Evolutionary conservation across 1,140 invertebrate genomes (phyloP), one percentile per base, ranked within the genome.

Genomic region (Drosophila bocki): DNA sequence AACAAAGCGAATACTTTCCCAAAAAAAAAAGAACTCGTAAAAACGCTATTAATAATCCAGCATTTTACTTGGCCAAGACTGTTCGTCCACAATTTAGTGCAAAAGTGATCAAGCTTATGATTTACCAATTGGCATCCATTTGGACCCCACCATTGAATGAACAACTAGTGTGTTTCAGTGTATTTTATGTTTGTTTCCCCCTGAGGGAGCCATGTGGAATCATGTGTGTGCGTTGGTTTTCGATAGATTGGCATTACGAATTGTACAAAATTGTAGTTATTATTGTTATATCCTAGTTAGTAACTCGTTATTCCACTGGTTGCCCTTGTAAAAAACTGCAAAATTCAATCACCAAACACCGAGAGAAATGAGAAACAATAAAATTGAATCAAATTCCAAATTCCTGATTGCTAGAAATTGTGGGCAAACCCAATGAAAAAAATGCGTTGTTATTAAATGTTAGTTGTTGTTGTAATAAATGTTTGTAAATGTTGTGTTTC

Each of bases 381-480:
- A 22, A 58, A 42, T 9, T 17, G 17, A 48, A 42, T 13, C 0
- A 69, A 75, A 68, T 65, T 42, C 29, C 47, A 78, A 82, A 81
- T 76, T 80, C n/a, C 37, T 75, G 39, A 44, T 51, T 57, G 45
- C 61, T 57, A 48, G n/a, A 48, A 50, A 76, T 65, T 76, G 72
- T 65, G 53, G 54, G 53, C 50, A 65, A 45, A 65, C 74, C 33
- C 39, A 67, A 77, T 42, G 42, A 68, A 32, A 29, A 56, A 75
- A 76, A 57, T 75, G 59, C 53, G 39, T 74, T 81, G 72, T 81
- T 81, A 71, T 57, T 79, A 56, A 83, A 71, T 90, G 85, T 90
- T 90, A 79, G 86, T 90, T 90, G 85, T 90, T 90, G 85, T 90
- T 90, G 85, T 90, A 75, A 76, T 85, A 54, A 82, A 70, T 86